Evolutionary conservation across 2,888 invertebrate species (phyloP).

Genomic region (Tachystola acroxantha): DNA sequence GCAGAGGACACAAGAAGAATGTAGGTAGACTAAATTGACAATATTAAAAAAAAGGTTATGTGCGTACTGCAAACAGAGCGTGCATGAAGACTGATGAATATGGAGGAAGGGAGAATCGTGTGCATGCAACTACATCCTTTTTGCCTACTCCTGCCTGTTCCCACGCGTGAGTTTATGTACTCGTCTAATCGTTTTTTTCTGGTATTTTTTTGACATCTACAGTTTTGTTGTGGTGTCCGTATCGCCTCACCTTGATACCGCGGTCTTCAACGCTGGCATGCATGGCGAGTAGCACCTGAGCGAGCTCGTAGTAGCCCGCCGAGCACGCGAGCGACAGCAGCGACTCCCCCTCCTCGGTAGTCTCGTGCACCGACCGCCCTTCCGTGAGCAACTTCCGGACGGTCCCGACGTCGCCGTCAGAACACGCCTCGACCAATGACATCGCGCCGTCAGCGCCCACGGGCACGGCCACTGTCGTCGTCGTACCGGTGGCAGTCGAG

Average conservation of each 20-base stretch:
- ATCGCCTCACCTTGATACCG: slow-evolving; percentile 85
- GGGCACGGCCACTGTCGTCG: slow-evolving; percentile 48
- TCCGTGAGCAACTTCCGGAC: slow-evolving; percentile 95
- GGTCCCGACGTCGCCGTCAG: slow-evolving; percentile 95
- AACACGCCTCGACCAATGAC: slow-evolving; percentile 94
- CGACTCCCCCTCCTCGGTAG: slow-evolving; percentile 98
- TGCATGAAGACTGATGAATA: no score
- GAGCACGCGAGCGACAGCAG: slow-evolving; percentile 97
- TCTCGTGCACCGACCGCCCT: slow-evolving; percentile 96
- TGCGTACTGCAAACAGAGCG: no score
- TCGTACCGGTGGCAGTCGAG: slow-evolving; percentile 55
- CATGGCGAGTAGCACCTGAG: slow-evolving; percentile 97
- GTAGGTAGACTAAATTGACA: no score
- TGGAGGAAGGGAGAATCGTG: no score
- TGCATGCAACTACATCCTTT: no score
- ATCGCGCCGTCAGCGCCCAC: slow-evolving; percentile 78
- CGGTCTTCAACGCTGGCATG: slow-evolving; percentile 98
- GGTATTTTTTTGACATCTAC: no score
- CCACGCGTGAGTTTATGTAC: no score
- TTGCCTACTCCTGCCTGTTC: no score
- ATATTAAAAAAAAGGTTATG: no score
- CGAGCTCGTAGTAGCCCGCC: slow-evolving; percentile 97
- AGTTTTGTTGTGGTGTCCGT: background rate
- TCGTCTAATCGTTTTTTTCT: no score
- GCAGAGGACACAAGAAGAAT: no score